Base-by-base conservation (phyloP, 1,140 invertebrate genomes). In the Euura saliciscinereae region DNA sequence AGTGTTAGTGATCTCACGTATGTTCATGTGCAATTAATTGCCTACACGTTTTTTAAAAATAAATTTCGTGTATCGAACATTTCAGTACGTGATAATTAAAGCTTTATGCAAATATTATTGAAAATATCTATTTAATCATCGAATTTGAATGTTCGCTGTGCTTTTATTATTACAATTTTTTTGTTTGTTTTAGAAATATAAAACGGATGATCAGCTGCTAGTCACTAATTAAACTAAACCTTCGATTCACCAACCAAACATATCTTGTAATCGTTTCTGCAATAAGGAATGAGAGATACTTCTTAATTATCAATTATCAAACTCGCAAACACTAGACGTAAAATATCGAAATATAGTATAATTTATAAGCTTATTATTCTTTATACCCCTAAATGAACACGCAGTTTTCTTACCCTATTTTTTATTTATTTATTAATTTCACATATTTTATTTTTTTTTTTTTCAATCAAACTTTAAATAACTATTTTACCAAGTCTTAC, bases 331-430 rank as follows among this genome's bases (percentile, higher is more conserved):
- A 59, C 10, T 59, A 59, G 51, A 59, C 51, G 51, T 59, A 59
- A 59, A 8, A 59, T 59, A 59, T 59, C 13, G 51, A 59, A 59
- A 59, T 59, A 59, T 28, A 28, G 28, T 28, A 28, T 28, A 28
- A 28, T 28, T 28, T 59, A 59, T 59, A 8, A 59, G 51, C 51
- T 67, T 44, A 67, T 44, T 67, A 67, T 28, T 10, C 66, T 10
- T 67, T 28, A 67, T 42, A 77, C 82, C 75, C 67, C 77, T 83
- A 80, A 80, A 76, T 81, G 76, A 81, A 82, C 80, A 81, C 76
- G 74, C 74, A 81, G 44, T 78, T 80, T 79, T 71, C 71, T 79
- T 79, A 79, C 43, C 6, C 51, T 59, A 59, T 59, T 28, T 28
- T 28, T 59, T 59, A n/a, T n/a, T n/a, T 28, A 28, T 28, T 28